Evolutionary conservation across 2,113 vertebrate genomes (phyloP), one percentile per base, ranked within the genome.

Genomic region (Ptychochromis oligacanthus): DNA sequence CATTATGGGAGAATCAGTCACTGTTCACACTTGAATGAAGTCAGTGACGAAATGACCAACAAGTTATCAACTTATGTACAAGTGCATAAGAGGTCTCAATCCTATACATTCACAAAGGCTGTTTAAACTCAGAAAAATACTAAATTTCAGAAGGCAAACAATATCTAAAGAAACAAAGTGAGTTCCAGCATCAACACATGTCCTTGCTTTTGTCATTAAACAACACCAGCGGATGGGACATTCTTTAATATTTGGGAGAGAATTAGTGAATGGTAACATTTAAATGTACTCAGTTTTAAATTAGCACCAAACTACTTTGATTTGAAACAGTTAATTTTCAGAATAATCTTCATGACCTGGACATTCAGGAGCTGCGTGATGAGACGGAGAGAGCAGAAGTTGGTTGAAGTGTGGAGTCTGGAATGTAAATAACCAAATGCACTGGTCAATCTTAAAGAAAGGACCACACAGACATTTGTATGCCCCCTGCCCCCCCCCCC

Each of bases 71-170:
- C 96, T 96, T 97, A 96, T 96, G 96, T 87, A 92, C 92, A 94
- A 82, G 91, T 93, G 93, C 91, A 96, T 93, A 90, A 96, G 96
- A 96, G 96, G 95, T 96, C 95, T 96, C 93, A 91, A 90, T 95
- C 94, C 96, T 96, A 94, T 96, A 97, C 97, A 97, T 97, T 98
- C 97, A 97, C 96, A 95, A 97, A 97, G 96, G 96, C 96, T 95
- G 94, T 95, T 96, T 14, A 86, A 59, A 89, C 95, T 95, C 93
- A 91, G 20, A 77, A 83, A 75, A 76, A 75, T 40, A 80, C 7
- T 46, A 49, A 95, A 95, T 95, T 87, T 94, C 96, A 95, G 96
- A 98, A 97, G 96, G 97, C 97, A 97, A 98, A 97, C 93, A 89
- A 96, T 93, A 96, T 96, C 94, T 96, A 96, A 96, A 97, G 96